phyloP scores from a whole-genome alignment of 2,797 vertebrate species.

The Octomys mimax region DNA sequence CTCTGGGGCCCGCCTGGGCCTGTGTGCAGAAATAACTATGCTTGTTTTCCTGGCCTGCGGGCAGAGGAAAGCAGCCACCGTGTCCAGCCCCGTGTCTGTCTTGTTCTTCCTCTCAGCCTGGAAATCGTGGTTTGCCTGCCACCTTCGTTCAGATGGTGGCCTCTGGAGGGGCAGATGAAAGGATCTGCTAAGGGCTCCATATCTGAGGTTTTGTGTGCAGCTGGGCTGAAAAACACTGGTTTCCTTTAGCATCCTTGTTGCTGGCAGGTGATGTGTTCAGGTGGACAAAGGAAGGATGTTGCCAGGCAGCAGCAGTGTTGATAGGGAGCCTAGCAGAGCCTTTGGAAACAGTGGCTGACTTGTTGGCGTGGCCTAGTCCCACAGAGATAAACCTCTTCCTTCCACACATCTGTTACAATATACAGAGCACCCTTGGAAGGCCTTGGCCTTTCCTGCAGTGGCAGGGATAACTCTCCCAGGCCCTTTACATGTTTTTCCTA shows the following conservation, averaged over 20 bases:
- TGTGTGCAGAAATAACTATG: not conserved
- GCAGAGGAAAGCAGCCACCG: not conserved
- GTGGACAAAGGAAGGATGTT: not conserved
- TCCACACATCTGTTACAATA: not conserved
- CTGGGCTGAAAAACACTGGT: not conserved
- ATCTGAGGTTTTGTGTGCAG: not conserved
- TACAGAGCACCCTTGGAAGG: not conserved
- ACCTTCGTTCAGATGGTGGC: not conserved
- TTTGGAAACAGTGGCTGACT: not conserved
- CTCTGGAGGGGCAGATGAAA: not conserved
- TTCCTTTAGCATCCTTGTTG: not conserved
- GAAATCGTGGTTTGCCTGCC: too few species aligned
- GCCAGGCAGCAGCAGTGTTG: not conserved
- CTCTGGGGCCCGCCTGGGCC: not conserved
- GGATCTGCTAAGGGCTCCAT: not conserved
- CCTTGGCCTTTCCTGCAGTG: not conserved
- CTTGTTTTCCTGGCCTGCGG: not conserved
- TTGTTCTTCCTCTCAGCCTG: not conserved
- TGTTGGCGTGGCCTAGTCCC: not conserved
- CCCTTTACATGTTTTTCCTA: not conserved
- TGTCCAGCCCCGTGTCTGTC: not conserved
- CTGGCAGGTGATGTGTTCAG: not conserved
- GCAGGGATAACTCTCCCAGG: not conserved
- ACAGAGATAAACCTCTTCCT: not conserved
- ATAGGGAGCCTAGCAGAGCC: fast-evolving